Evolutionary conservation across 2,888 invertebrate species (phyloP).

Genomic region (Cryptophagus acutangulus): DNA sequence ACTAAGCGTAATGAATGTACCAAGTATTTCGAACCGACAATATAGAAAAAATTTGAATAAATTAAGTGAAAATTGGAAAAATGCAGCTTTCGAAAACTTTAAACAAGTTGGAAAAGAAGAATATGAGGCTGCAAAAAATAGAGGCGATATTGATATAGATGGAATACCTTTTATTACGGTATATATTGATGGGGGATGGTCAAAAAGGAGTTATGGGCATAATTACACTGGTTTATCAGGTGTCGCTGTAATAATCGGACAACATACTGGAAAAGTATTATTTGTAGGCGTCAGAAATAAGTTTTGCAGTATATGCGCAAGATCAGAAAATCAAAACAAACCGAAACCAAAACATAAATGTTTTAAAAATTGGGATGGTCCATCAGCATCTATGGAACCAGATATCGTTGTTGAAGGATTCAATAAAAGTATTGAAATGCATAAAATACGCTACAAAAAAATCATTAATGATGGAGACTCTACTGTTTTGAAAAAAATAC

Average conservation of each 20-base stretch:
- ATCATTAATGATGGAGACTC: slow-evolving; percentile 24
- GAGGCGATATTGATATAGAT: slow-evolving; percentile 10
- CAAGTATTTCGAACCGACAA: too few relatives aligned
- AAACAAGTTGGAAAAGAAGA: slow-evolving; percentile 6
- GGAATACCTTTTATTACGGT: slow-evolving; percentile 20
- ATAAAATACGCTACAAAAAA: slow-evolving; percentile 17
- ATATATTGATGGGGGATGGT: slow-evolving; percentile 19
- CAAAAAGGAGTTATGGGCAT: slow-evolving; percentile 17
- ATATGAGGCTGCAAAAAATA: slow-evolving; percentile 6
- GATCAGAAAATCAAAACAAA: slow-evolving; percentile 8
- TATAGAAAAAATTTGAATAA: too few relatives aligned
- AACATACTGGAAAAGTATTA: slow-evolving; percentile 16
- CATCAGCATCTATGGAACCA: slow-evolving; percentile 20
- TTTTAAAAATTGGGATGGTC: slow-evolving; percentile 22
- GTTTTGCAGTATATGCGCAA: slow-evolving; percentile 19
- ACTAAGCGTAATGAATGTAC: too few relatives aligned
- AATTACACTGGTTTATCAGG: slow-evolving; percentile 18
- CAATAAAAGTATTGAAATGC: slow-evolving; percentile 16
- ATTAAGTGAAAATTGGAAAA: too few relatives aligned
- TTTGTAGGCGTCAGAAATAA: slow-evolving; percentile 23
- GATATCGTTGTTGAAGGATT: slow-evolving; percentile 22
- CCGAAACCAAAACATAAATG: slow-evolving; percentile 18
- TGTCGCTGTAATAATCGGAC: slow-evolving; percentile 20
- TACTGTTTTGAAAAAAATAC: too few relatives aligned
- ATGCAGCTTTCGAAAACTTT: too few relatives aligned